These are phyloP conservation scores for Amphiprion percula DNA, from an alignment of 2,113 vertebrate species.

Conservation along the genomic window DNA sequence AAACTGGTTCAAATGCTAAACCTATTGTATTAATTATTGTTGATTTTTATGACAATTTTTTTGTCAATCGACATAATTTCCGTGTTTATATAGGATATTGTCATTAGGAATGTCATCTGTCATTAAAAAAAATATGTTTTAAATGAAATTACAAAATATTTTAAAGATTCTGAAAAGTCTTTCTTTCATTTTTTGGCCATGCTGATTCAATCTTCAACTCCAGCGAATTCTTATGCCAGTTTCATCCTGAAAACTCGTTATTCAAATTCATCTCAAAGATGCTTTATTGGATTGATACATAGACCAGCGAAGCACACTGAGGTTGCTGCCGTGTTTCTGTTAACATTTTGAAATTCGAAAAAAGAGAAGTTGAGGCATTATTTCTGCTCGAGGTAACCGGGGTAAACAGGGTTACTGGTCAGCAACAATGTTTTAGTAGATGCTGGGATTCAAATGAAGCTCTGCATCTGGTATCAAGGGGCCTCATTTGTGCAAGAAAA, in stretches of 20 bases:
- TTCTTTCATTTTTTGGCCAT: too few species aligned
- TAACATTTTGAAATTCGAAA: background rate
- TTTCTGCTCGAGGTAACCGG: conserved; percentile 24
- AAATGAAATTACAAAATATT: too few species aligned
- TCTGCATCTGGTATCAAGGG: conserved; percentile 39
- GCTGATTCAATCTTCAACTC: background rate
- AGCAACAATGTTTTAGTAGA: conserved; percentile 1
- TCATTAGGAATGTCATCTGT: too few species aligned
- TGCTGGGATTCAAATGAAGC: conserved; percentile 45
- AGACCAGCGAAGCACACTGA: background rate
- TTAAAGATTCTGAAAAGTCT: too few species aligned
- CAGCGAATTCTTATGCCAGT: background rate
- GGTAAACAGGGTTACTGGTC: conserved; percentile 15
- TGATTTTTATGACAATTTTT: background rate
- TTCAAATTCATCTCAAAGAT: background rate
- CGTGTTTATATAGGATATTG: background rate
- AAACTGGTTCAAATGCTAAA: background rate
- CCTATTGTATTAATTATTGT: background rate
- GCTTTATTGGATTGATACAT: background rate
- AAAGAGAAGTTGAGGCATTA: background rate
- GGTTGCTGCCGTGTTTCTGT: background rate
- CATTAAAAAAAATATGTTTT: too few species aligned
- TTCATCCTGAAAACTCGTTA: background rate
- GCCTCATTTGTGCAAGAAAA: conserved; percentile 58
- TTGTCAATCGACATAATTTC: background rate